Evolutionary conservation across 2,888 invertebrate species (phyloP).

Genomic region (Ormyrus rosae): DNA sequence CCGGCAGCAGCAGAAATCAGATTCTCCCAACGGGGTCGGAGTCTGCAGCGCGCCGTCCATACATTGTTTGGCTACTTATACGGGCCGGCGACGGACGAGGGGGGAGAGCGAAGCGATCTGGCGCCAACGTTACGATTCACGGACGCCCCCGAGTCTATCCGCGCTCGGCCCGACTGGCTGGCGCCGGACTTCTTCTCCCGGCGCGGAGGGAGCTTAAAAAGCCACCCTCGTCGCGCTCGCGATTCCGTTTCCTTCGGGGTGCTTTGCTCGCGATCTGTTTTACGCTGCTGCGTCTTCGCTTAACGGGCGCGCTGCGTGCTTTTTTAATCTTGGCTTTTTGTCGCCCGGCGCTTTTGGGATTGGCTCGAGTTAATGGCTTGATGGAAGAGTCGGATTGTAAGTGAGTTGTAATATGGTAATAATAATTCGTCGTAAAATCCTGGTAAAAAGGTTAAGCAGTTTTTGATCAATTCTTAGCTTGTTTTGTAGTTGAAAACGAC

Average conservation of each 20-base stretch:
- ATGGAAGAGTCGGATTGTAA: too few relatives aligned
- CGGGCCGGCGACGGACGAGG: background rate
- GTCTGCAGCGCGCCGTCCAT: too few relatives aligned
- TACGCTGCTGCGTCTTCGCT: background rate
- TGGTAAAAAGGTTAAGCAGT: too few relatives aligned
- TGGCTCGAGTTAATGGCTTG: too few relatives aligned
- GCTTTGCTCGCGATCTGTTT: background rate
- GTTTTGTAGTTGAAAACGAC: too few relatives aligned
- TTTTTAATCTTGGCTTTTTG: background rate
- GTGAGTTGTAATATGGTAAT: too few relatives aligned
- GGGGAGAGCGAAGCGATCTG: conserved; percentile 20
- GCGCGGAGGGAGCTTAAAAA: background rate
- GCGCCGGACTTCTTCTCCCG: conserved; percentile 39
- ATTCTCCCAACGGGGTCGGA: too few relatives aligned
- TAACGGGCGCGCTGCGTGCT: background rate
- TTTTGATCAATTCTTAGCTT: too few relatives aligned
- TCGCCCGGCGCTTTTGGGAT: background rate
- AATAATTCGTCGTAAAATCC: too few relatives aligned
- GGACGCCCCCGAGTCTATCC: conserved; percentile 48
- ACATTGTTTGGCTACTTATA: too few relatives aligned
- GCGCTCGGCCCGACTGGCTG: conserved; percentile 36
- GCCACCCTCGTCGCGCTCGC: conserved; percentile 4
- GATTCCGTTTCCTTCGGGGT: conserved; percentile 3
- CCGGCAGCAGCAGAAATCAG: too few relatives aligned
- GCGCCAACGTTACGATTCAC: conserved; percentile 46